phyloP scores from a whole-genome alignment of 2,888 invertebrate genomes.

The Andrena dorsata region DNA sequence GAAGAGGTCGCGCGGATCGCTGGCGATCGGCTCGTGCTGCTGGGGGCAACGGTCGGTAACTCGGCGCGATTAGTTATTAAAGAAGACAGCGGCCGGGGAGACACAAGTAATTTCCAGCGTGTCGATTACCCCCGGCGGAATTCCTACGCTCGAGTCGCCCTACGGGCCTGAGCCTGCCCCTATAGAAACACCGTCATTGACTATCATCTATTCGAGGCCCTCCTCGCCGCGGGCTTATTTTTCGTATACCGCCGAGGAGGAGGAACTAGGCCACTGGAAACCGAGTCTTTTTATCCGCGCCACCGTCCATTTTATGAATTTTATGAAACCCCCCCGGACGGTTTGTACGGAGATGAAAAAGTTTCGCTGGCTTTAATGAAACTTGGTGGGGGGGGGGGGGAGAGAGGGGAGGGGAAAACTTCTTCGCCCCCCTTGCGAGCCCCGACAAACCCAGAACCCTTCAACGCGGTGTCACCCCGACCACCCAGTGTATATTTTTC shows the following conservation, averaged over 20 bases:
- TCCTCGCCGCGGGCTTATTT: slow-evolving; percentile 68
- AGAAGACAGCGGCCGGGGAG: slow-evolving; percentile 18
- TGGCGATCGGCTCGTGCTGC: not conserved
- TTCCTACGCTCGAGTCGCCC: slow-evolving; percentile 39
- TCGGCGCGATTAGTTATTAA: slow-evolving; percentile 36
- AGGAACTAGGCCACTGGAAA: slow-evolving; percentile 70
- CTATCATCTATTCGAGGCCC: slow-evolving; percentile 70
- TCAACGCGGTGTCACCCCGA: not conserved
- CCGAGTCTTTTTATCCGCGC: slow-evolving; percentile 65
- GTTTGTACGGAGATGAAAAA: slow-evolving; percentile 69
- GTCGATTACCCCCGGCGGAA: slow-evolving; percentile 55
- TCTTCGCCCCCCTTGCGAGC: slow-evolving; percentile 12
- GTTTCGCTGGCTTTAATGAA: slow-evolving; percentile 69
- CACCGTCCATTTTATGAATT: slow-evolving; percentile 73
- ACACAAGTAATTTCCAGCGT: slow-evolving; percentile 52
- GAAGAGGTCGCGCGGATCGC: too few relatives aligned
- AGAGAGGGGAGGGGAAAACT: slow-evolving; percentile 45
- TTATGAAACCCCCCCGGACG: slow-evolving; percentile 60
- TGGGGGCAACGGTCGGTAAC: slow-evolving; percentile 25
- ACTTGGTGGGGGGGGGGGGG: slow-evolving; percentile 53
- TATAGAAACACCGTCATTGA: slow-evolving; percentile 70
- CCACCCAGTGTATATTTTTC: slow-evolving; percentile 26
- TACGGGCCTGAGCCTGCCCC: slow-evolving; percentile 24
- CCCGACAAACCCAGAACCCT: not conserved
- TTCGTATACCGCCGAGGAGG: slow-evolving; percentile 57